phyloP scores from a whole-genome alignment of 1,140 invertebrate species.

The Drosophila melanica region DNA sequence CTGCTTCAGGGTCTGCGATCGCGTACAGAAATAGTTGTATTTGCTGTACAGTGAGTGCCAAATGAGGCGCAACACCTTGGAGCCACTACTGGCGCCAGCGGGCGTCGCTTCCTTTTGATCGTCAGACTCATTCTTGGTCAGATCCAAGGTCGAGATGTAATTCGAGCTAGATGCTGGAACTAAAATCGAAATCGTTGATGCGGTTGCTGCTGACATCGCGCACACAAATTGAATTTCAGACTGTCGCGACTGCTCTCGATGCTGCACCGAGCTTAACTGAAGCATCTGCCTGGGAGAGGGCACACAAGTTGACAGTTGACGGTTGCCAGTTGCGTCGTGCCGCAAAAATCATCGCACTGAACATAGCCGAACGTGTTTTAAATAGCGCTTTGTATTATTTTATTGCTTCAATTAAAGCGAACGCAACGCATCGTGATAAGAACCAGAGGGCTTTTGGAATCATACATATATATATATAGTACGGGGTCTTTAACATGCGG shows the following conservation, averaged over 20 bases:
- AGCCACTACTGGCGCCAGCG: conserved; percentile 46
- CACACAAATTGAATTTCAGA: conserved; percentile 10
- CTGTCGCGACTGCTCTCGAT: conserved; percentile 54
- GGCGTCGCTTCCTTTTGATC: conserved; percentile 31
- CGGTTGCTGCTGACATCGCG: conserved; percentile 45
- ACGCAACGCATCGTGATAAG: conserved; percentile 59
- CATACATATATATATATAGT: too few relatives aligned
- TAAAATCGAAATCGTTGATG: neutral
- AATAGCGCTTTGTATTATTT: conserved; percentile 77
- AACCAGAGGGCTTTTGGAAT: conserved; percentile 28
- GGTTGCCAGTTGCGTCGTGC: conserved; percentile 21
- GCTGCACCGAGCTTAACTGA: conserved; percentile 65
- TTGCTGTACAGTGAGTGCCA: conserved; percentile 76
- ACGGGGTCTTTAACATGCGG: conserved; percentile 10
- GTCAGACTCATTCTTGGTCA: conserved; percentile 40
- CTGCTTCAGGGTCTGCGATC: conserved; percentile 65
- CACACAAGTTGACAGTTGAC: conserved; percentile 48
- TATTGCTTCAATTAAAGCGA: conserved; percentile 76
- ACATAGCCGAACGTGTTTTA: conserved; percentile 58
- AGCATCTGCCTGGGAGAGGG: conserved; percentile 20
- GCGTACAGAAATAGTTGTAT: conserved; percentile 65
- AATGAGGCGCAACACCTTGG: conserved; percentile 71
- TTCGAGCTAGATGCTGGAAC: conserved; percentile 33
- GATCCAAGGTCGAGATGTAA: conserved; percentile 67
- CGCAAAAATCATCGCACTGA: conserved; percentile 59